phyloP scores from a whole-genome alignment of 2,888 invertebrate genomes.

The Drosophila yooni region DNA sequence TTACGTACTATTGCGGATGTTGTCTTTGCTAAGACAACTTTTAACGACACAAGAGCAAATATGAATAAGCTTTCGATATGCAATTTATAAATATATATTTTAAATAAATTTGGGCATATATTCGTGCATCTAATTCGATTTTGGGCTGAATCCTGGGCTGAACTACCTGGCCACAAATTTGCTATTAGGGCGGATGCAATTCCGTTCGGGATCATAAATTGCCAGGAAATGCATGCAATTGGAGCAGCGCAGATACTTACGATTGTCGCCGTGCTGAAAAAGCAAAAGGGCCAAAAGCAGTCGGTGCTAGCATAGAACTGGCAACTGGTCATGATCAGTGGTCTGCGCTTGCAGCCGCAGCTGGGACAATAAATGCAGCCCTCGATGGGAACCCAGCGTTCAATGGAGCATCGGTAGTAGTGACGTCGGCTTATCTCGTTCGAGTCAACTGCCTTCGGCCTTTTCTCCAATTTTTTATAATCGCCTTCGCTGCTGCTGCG shows the following conservation, averaged over 20 bases:
- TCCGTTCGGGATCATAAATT: conserved; percentile 80
- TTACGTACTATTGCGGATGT: conserved; percentile 24
- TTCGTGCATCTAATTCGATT: background rate
- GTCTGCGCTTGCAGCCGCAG: conserved; percentile 77
- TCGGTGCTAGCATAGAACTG: conserved; percentile 69
- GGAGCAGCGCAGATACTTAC: conserved; percentile 82
- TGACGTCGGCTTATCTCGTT: conserved; percentile 35
- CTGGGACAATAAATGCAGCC: conserved; percentile 83
- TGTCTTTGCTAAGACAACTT: conserved; percentile 43
- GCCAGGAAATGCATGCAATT: conserved; percentile 83
- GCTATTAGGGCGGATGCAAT: conserved; percentile 81
- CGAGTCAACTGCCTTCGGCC: conserved; percentile 17
- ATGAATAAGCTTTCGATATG: conserved; percentile 33
- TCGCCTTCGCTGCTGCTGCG: background rate
- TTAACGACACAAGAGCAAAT: background rate
- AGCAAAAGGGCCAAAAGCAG: conserved; percentile 84
- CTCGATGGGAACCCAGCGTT: conserved; percentile 82
- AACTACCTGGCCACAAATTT: conserved; percentile 53
- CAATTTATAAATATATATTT: conserved; percentile 6
- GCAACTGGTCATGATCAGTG: conserved; percentile 71
- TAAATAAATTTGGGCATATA: background rate
- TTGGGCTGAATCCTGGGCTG: background rate
- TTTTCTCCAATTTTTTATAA: background rate
- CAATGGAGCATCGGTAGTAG: conserved; percentile 80
- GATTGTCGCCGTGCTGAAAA: conserved; percentile 74